phyloP scores from a whole-genome alignment of 2,113 vertebrate genomes.

The Puma concolor region DNA sequence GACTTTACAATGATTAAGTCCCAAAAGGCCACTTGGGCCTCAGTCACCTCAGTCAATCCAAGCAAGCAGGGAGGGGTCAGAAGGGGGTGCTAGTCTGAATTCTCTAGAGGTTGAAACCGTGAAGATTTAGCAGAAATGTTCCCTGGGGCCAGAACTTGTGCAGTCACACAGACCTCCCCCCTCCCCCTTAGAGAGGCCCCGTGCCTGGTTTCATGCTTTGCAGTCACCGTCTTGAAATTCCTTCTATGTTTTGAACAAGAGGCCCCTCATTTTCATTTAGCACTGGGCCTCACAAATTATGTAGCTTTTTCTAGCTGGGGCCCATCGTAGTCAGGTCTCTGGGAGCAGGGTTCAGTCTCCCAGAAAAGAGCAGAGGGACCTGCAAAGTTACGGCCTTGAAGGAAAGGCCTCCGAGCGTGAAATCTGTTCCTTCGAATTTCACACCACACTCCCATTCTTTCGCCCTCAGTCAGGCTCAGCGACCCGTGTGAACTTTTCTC shows the following conservation, averaged over 20 bases:
- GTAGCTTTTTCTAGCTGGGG: background rate
- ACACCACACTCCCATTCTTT: constrained; percentile 35
- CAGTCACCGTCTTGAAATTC: constrained; percentile 29
- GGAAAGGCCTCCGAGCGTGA: background rate
- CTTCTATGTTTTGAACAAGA: constrained; percentile 14
- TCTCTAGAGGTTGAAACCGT: constrained; percentile 3
- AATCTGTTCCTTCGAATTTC: constrained; percentile 66
- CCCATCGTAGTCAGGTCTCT: background rate
- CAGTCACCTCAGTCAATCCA: constrained; percentile 20
- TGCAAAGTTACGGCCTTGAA: constrained; percentile 46
- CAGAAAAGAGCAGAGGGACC: constrained; percentile 9
- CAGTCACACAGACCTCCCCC: background rate
- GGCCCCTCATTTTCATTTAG: constrained; percentile 10
- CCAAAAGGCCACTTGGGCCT: background rate
- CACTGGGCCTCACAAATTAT: background rate
- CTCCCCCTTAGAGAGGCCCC: background rate
- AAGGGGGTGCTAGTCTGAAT: background rate
- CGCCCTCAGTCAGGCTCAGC: constrained; percentile 38
- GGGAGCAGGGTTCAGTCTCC: constrained; percentile 44
- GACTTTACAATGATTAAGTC: background rate
- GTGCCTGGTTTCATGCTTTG: constrained; percentile 32
- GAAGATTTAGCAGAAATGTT: constrained; percentile 46
- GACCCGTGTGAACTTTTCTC: constrained; percentile 30
- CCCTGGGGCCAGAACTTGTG: background rate
- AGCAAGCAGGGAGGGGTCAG: background rate